Base-by-base conservation (phyloP, 1,140 invertebrate genomes). In the Campodea augens region DNA sequence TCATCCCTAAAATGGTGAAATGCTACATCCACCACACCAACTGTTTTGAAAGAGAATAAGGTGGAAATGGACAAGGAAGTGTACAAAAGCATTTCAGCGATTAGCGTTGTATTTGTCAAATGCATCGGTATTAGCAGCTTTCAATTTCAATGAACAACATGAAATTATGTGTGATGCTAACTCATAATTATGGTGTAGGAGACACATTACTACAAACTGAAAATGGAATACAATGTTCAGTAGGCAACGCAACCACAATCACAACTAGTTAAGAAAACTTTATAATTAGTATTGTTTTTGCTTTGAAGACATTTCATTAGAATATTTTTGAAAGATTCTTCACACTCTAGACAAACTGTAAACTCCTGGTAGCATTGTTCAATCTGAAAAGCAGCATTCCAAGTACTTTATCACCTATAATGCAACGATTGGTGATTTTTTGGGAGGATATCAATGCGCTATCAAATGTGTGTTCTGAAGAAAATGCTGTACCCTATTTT, bases 391-490 rank as follows among this genome's bases (percentile, higher is more conserved):
- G n/a, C n/a, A n/a, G n/a, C n/a, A n/a, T n/a, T n/a, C n/a, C n/a
- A n/a, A n/a, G n/a, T n/a, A n/a, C n/a, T n/a, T n/a, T n/a, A n/a
- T n/a, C n/a, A n/a, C n/a, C n/a, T n/a, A 36, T 61, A 36, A 19
- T 65, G n/a, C 56, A 58, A 32, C 48, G 56, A 22, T 65, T 55
- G 52, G 54, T 56, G 13, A 46, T 61, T 51, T 59, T 36, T 51
- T 66, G 36, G 46, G 49, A 3, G 55, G 50, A 2, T 64, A 56
- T 50, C 45, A 60, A 43, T 65, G 58, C 46, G 46, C 49, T 27
- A 58, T 64, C 19, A 46, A 56, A 49, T 54, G 58, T 56, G 27
- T 48, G 48, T 13, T 46, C 52, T 21, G 32, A 24, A n/a, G 46
- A 57, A 36, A 54, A 59, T 47, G 29, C 15, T 1, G 45, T 51